phyloP scores from a whole-genome alignment of 2,888 invertebrate species.

The Nemoura dubitans region DNA sequence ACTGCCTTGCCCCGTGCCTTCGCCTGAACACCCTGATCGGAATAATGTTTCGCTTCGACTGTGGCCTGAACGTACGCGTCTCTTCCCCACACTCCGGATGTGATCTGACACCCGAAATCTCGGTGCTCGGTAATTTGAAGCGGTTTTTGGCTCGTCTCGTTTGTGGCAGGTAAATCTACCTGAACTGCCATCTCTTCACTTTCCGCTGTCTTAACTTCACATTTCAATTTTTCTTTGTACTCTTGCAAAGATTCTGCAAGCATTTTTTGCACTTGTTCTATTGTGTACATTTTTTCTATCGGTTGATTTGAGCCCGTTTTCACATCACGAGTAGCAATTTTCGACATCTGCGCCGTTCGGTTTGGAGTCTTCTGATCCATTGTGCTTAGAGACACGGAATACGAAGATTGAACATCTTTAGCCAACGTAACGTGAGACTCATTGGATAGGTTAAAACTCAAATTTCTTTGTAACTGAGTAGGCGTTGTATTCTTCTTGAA shows the following conservation, averaged over 20 bases:
- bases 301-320: not conserved
- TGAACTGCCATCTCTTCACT: constrained; percentile 29
- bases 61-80: constrained; percentile 52
- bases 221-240: constrained; percentile 21
- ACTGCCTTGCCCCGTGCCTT: constrained; percentile 45
- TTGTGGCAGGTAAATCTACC: not conserved
- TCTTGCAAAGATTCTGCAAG: constrained; percentile 19
- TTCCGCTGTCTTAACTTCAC: not conserved
- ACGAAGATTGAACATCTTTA: not conserved
- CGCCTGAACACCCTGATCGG: constrained; percentile 47
- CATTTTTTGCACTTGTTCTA: constrained; percentile 22
- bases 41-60: constrained; percentile 42
- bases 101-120: constrained; percentile 52
- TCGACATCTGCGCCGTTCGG: not conserved
- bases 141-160: not conserved
- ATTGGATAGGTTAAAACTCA: not conserved
- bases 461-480: constrained; percentile 8
- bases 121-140: constrained; percentile 47
- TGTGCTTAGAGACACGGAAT: constrained; percentile 14
- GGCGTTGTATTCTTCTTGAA: not conserved
- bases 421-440: not conserved
- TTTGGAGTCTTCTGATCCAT: constrained; percentile 7
- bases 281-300: constrained; percentile 28
- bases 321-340: constrained; percentile 23
- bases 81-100: constrained; percentile 52